phyloP scores from a whole-genome alignment of 2,797 vertebrate genomes.

The Danio kyathit region DNA sequence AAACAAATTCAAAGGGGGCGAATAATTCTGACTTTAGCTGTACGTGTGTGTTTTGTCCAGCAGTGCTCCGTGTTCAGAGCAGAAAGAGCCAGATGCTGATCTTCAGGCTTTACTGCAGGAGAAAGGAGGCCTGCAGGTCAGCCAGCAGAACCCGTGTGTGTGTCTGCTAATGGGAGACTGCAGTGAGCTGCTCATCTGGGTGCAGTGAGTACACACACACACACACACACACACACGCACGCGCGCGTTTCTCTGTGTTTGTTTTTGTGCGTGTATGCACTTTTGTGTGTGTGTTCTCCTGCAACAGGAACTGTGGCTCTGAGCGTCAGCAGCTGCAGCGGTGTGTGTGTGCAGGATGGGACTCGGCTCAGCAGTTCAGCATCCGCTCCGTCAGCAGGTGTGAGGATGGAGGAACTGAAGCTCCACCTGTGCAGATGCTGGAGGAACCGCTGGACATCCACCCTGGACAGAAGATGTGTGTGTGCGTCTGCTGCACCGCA shows the following conservation, averaged over 20 bases:
- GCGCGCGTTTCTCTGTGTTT: background rate
- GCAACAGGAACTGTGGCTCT: conserved; percentile 86
- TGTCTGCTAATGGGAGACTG: conserved; percentile 81
- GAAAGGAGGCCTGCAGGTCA: conserved; percentile 85
- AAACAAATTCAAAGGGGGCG: no score
- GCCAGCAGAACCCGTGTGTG: conserved; percentile 84
- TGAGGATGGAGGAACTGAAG: no score
- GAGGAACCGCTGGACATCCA: no score
- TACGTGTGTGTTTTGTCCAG: no score
- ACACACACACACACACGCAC: background rate
- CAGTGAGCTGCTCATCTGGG: conserved; percentile 81
- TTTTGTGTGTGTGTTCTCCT: no score
- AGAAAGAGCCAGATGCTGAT: conserved; percentile 54
- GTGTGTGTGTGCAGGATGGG: no score
- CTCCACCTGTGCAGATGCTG: no score
- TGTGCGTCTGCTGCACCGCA: no score
- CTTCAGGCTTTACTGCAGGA: conserved; percentile 77
- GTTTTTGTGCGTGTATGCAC: background rate
- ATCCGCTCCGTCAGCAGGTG: no score
- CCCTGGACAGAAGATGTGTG: no score
- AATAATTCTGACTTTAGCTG: no score
- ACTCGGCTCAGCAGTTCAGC: no score
- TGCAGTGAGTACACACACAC: conserved; percentile 86
- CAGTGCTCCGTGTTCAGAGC: background rate
- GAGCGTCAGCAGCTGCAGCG: conserved; percentile 66